These are phyloP conservation scores for Vulpes vulpes DNA, from an alignment of 2,113 vertebrate genomes.

Conservation along the genomic window DNA sequence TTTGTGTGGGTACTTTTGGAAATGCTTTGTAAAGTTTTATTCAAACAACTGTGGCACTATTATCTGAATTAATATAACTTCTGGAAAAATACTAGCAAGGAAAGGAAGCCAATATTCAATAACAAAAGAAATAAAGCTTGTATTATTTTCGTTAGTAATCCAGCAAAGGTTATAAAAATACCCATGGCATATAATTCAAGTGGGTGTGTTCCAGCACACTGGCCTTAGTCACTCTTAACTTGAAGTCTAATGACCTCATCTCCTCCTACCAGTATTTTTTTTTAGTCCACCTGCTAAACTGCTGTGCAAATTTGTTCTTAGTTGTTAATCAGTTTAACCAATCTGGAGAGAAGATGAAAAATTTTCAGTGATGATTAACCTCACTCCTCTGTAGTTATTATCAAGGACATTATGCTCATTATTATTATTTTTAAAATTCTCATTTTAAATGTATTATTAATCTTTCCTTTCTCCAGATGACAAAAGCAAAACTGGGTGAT, in stretches of 20 bases:
- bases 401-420: slow-evolving; percentile 6
- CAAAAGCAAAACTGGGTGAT: slow-evolving; percentile 74
- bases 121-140: not conserved
- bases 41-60: not conserved
- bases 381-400: slow-evolving; percentile 36
- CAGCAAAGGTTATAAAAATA: slow-evolving; percentile 44
- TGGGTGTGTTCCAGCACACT: not conserved
- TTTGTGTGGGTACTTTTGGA: not conserved
- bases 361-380: slow-evolving; percentile 58
- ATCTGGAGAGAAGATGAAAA: slow-evolving; percentile 49
- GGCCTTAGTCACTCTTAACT: not conserved
- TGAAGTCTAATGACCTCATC: not conserved
- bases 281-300: slow-evolving; percentile 40
- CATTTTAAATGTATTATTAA: slow-evolving; percentile 71
- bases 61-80: slow-evolving; percentile 44
- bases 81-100: slow-evolving; percentile 21
- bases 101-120: slow-evolving; percentile 27
- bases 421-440: slow-evolving; percentile 65
- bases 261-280: slow-evolving; percentile 25
- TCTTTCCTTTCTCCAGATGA: slow-evolving; percentile 64
- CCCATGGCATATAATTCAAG: not conserved
- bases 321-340: slow-evolving; percentile 69
- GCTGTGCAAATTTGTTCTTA: slow-evolving; percentile 5
- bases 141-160: slow-evolving; percentile 3
- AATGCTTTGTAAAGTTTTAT: slow-evolving; percentile 29